phyloP scores from a whole-genome alignment of 2,113 vertebrate genomes.

The Poeciliopsis occidentalis region DNA sequence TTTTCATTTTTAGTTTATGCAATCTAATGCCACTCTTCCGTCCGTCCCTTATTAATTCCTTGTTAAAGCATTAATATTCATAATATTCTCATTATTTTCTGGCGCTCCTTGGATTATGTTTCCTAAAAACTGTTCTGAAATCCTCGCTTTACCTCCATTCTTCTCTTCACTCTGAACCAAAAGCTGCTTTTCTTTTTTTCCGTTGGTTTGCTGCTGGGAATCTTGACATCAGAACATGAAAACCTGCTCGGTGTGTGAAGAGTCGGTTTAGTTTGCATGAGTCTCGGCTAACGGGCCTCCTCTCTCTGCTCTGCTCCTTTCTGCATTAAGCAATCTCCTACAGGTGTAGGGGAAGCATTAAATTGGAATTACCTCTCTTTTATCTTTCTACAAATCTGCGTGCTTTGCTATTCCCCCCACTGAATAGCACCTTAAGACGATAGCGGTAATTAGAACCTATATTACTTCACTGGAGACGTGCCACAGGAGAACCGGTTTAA shows the following conservation, averaged over 20 bases:
- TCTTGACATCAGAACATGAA: slow-evolving; percentile 38
- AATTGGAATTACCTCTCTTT: slow-evolving; percentile 47
- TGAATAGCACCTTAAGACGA: slow-evolving; percentile 28
- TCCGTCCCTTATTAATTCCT: no score
- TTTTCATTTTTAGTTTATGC: no score
- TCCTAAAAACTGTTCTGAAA: slow-evolving; percentile 1
- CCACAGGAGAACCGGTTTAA: slow-evolving; percentile 39
- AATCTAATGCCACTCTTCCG: no score
- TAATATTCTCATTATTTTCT: no score
- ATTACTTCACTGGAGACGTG: slow-evolving; percentile 35
- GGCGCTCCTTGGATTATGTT: no score
- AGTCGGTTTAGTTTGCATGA: slow-evolving; percentile 17
- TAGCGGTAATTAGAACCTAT: slow-evolving; percentile 54
- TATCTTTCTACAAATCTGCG: slow-evolving; percentile 52
- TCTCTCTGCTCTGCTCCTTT: slow-evolving; percentile 22
- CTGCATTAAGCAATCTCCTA: slow-evolving; percentile 23
- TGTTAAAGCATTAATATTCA: no score
- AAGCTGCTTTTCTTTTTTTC: slow-evolving; percentile 22
- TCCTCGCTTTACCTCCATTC: not conserved
- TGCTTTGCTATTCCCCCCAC: slow-evolving; percentile 1
- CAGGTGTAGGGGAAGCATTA: slow-evolving; percentile 24
- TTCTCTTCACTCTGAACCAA: slow-evolving; percentile 35
- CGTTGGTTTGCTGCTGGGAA: slow-evolving; percentile 10
- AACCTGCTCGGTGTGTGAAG: slow-evolving; percentile 21
- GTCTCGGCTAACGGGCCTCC: slow-evolving; percentile 1